phyloP scores from a whole-genome alignment of 1,140 invertebrate genomes.

The Zaprionus gabonicus region DNA sequence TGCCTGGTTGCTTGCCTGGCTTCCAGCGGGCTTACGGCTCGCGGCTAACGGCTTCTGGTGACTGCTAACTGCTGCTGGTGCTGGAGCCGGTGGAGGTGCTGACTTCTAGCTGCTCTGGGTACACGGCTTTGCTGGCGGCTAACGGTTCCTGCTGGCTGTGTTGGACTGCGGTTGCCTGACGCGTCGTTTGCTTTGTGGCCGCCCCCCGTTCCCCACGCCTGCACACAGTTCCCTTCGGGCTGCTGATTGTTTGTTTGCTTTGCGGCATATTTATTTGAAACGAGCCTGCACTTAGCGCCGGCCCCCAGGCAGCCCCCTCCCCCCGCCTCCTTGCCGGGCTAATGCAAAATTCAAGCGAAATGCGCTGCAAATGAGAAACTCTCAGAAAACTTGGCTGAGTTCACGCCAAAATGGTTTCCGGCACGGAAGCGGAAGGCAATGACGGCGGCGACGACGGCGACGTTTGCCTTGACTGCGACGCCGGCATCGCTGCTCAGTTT shows the following conservation, averaged over 20 bases:
- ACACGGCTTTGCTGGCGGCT: slow-evolving; percentile 1
- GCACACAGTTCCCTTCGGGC: slow-evolving; percentile 13
- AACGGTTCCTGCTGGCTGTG: slow-evolving; percentile 18
- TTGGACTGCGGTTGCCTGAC: slow-evolving; percentile 72
- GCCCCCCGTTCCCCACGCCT: neutral
- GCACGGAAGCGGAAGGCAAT: slow-evolving; percentile 77
- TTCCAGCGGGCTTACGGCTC: slow-evolving; percentile 28
- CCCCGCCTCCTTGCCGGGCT: slow-evolving; percentile 22
- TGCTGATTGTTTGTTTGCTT: slow-evolving; percentile 77
- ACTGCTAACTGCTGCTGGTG: neutral
- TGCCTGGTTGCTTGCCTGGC: neutral
- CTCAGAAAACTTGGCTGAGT: slow-evolving; percentile 49
- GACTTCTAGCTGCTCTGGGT: slow-evolving; percentile 4
- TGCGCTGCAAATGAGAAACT: slow-evolving; percentile 74
- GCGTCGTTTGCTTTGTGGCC: slow-evolving; percentile 71
- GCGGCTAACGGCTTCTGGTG: slow-evolving; percentile 37
- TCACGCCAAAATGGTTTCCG: slow-evolving; percentile 81
- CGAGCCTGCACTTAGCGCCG: slow-evolving; percentile 75
- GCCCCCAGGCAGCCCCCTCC: neutral
- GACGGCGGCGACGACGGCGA: slow-evolving; percentile 46
- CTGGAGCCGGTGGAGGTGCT: neutral
- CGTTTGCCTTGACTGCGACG: slow-evolving; percentile 14
- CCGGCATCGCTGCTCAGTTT: slow-evolving; percentile 44
- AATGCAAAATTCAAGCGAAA: slow-evolving; percentile 81
- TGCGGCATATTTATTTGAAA: slow-evolving; percentile 82